Conservation (phyloP, 2,797 vertebrate genomes). For the Lepilemur septentrionalis region DNA sequence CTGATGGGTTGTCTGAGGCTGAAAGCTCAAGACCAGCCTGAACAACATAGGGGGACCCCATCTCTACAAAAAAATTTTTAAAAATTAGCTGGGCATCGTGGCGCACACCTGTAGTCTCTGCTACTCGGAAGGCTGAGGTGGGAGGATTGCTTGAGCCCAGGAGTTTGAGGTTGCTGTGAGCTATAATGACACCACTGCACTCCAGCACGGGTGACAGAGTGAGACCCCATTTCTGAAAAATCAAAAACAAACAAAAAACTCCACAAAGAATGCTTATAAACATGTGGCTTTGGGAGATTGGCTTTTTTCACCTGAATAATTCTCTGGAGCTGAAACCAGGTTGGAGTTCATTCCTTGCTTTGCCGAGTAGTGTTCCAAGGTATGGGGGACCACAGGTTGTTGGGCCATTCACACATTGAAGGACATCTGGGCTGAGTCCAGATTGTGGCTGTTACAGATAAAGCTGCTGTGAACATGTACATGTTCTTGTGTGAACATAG, state of each 20-base stretch:
- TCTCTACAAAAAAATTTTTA: not conserved
- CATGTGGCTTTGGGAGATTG: not conserved
- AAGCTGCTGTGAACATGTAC: not conserved
- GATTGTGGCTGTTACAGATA: not conserved
- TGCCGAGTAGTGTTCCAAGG: rapidly evolving
- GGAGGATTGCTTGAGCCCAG: not conserved
- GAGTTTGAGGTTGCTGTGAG: not conserved
- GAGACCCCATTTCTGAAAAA: not conserved
- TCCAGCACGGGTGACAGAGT: not conserved
- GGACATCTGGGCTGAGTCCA: not conserved
- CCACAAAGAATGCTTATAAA: not conserved
- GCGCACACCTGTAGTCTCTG: not conserved
- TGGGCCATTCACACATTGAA: not conserved
- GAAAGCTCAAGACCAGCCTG: not conserved
- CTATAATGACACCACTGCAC: not conserved
- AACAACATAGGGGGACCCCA: not conserved
- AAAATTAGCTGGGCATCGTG: too few relatives aligned
- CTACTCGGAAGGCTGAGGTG: not conserved
- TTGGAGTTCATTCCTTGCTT: not conserved
- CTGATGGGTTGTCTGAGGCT: not conserved
- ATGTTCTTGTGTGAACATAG: not conserved
- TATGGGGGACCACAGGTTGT: not conserved
- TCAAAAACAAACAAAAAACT: not conserved
- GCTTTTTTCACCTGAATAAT: not conserved
- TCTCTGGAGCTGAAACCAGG: not conserved